phyloP scores from a whole-genome alignment of 2,797 vertebrate genomes.

The Forpus xanthops region DNA sequence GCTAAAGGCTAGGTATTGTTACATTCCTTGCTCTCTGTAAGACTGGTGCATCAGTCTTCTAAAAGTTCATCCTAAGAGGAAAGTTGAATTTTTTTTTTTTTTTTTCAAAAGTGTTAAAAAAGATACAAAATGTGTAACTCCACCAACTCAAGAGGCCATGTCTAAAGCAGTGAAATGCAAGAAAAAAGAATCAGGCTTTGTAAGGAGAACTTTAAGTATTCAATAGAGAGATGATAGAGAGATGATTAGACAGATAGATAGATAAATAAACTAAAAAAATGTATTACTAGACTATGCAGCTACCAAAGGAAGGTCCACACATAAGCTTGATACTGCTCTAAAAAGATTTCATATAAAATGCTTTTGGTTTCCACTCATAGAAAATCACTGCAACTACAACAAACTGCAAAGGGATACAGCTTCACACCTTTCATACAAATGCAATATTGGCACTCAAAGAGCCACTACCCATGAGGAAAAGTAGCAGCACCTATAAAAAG shows the following conservation, averaged over 20 bases:
- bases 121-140: neutral
- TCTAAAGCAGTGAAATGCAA: neutral
- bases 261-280: neutral
- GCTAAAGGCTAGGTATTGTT: neutral
- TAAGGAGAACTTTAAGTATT: neutral
- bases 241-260: too few relatives aligned
- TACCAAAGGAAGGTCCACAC: neutral
- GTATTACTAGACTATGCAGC: neutral
- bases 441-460: neutral
- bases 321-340: neutral
- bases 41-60: neutral
- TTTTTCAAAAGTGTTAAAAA: neutral
- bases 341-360: neutral
- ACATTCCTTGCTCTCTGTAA: fast-evolving
- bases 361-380: neutral
- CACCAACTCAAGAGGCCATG: neutral
- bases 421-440: neutral
- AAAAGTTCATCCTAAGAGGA: neutral
- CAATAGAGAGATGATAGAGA: too few relatives aligned
- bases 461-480: neutral
- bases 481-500: neutral
- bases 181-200: neutral
- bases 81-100: neutral
- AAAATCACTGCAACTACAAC: neutral
- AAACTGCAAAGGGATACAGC: neutral